phyloP scores from a whole-genome alignment of 2,888 invertebrate species.

The Dinocampus coccinellae region DNA sequence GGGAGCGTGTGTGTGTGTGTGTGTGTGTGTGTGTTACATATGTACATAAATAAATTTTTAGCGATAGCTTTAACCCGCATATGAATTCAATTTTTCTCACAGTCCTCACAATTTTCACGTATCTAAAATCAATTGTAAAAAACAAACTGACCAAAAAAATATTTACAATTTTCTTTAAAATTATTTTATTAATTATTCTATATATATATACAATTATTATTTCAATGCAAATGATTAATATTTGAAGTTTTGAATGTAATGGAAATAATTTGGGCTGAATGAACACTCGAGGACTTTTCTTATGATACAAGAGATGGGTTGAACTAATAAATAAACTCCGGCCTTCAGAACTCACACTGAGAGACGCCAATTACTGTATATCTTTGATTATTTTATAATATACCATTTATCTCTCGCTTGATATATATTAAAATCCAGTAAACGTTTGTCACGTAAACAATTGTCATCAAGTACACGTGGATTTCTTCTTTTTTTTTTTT shows the following conservation, averaged over 20 bases:
- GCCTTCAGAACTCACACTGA: conserved; percentile 51
- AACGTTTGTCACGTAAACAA: too few relatives aligned
- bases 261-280: neutral
- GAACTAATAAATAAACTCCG: conserved; percentile 61
- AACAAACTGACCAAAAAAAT: too few relatives aligned
- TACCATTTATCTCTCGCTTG: conserved; percentile 35
- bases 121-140: too few relatives aligned
- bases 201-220: too few relatives aligned
- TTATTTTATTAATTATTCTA: neutral
- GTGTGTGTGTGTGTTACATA: neutral
- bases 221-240: neutral
- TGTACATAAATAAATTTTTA: conserved; percentile 10
- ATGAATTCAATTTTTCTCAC: neutral
- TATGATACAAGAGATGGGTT: conserved; percentile 51
- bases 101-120: too few relatives aligned
- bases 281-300: conserved; percentile 42
- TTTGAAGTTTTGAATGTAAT: neutral
- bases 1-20: conserved; percentile 41
- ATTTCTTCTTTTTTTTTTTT: too few relatives aligned
- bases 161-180: neutral
- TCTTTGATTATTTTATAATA: neutral
- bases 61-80: conserved; percentile 37
- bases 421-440: too few relatives aligned
- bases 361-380: conserved; percentile 39
- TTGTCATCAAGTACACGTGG: too few relatives aligned